Base-by-base conservation (phyloP, 1,140 invertebrate genomes). In the Nephila pilipes region DNA sequence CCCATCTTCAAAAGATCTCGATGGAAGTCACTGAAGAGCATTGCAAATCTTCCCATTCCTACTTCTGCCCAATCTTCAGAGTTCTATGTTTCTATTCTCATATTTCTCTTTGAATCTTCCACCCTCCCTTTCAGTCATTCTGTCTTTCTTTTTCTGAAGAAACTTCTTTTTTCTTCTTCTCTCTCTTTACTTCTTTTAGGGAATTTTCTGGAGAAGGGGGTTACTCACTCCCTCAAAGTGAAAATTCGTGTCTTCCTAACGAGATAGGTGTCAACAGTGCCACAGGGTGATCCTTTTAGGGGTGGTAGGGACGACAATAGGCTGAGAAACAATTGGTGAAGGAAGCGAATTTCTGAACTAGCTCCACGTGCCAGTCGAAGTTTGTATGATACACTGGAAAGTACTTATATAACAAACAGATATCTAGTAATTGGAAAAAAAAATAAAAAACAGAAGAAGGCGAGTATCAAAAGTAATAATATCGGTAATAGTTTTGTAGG, bases 161-260 rank as follows among this genome's bases (percentile, higher is more conserved):
- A 87, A n/a, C n/a, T 87, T 87, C 22, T 65, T 65, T 65, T 5
- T 65, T 65, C 25, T 16, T 4, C 16, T 22, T 60, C 20, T 4
- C 22, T 69, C 60, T 8, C 55, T 29, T 55, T n/a, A n/a, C n/a
- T n/a, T 22, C 20, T 22, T 12, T 16, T 16, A n/a, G 55, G 38
- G 22, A 60, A 29, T 36, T 85, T 57, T 46, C 29, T n/a, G n/a
- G 20, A 85, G 54, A 85, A 60, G 18, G 46, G n/a, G 58, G 10
- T 4, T 32, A n/a, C 55, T 60, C 83, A 20, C 54, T 57, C 54
- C 38, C 29, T 29, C 55, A 90, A 90, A 90, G 88, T 90, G 88
- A 90, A 90, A 90, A 79, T 90, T 90, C 88, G 69, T 90, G 88
- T 90, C 88, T 29, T 3, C 5, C 54, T 90, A 90, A 90, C 88